Evolutionary conservation across 2,888 invertebrate species (phyloP), one percentile per base, ranked within the genome.

Genomic region (Syrista parreyssii): DNA sequence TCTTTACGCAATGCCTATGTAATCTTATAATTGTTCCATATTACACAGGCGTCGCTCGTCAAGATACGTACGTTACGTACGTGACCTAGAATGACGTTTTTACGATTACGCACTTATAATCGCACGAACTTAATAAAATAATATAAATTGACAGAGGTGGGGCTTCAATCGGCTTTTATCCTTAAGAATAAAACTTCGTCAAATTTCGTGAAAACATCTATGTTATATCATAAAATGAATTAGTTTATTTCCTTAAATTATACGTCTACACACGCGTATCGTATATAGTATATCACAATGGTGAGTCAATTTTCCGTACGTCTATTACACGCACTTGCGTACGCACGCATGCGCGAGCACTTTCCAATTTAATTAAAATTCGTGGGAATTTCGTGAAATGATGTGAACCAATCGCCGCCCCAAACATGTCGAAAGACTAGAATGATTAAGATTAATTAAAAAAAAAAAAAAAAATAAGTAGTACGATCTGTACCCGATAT

Each of bases 351-450:
- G 9, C 23, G 55, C 55, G 55, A 55, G 55, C 9, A 23, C 55
- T 23, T 55, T 55, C 23, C 55, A 6, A 55, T 55, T 55, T 55
- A 55, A 40, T 40, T 40, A 23, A 40, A 55, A 9, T 55, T 55
- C 55, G 23, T 55, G 23, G 55, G 23, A 55, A 55, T 55, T 55
- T 55, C 23, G 55, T 55, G 55, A 55, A 9, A 23, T 55, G 55
- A 55, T 55, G 77, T 81, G 76, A 83, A 75, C 84, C 84, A 84
- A 89, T 89, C 85, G 84, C 82, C 82, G 85, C 89, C 86, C 87
- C 88, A 86, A 79, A 86, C 86, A 86, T 86, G 86, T 89, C 89
- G 87, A 88, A 86, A 90, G 90, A 90, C 90, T 90, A 90, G 90
- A 90, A 89, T 89, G 88, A 90, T 89, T 89, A 89, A 88, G 79